Evolutionary conservation across 2,797 vertebrate species (phyloP), one percentile per base, ranked within the genome.

Genomic region (Prunella strophiata): DNA sequence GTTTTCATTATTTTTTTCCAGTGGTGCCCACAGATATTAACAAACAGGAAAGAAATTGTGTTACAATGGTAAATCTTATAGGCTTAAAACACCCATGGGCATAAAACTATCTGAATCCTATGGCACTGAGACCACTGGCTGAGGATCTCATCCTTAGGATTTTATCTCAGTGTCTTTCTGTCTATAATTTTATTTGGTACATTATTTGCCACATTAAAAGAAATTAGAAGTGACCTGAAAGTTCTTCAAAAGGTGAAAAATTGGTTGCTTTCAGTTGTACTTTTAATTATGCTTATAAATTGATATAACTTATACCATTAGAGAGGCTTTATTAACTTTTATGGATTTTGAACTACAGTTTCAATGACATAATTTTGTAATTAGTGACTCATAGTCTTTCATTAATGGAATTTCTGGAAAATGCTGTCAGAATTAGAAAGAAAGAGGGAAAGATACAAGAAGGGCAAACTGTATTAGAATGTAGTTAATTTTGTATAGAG

Each of bases 281-380:
- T 94, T 96, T 93, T 87, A 94, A 95, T 93, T 91, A 91, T 42
- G 29, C 55, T 82, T 87, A 78, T 89, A 94, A 93, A 90, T 90
- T 75, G 6, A 81, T 76, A 81, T 40, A 84, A 75, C 5, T 80
- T 86, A 78, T 21, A 81, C 12, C 11, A 62, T 72, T 89, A 84
- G 42, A 81, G 66, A 91, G 59, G 52, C 76, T 86, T 95, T 88
- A 94, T 86, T 94, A 93, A 86, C 70, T 90, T 83, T 32, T 78
- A 75, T 59, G 86, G 43, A 73, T 88, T 94, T 80, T 78, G 40
- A 96, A 86, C 55, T 90, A 66, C 30, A 76, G 32, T 62, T 94
- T 84, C 74, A 73, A 79, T 73, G 55, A 76, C 48, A 82, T 84
- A 95, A 79, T 82, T 82, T 73, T 43, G 32, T 79, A 93, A 90